Evolutionary conservation across 2,797 vertebrate genomes (phyloP), one percentile per base, ranked within the genome.

Genomic region (Gambusia yucatana): DNA sequence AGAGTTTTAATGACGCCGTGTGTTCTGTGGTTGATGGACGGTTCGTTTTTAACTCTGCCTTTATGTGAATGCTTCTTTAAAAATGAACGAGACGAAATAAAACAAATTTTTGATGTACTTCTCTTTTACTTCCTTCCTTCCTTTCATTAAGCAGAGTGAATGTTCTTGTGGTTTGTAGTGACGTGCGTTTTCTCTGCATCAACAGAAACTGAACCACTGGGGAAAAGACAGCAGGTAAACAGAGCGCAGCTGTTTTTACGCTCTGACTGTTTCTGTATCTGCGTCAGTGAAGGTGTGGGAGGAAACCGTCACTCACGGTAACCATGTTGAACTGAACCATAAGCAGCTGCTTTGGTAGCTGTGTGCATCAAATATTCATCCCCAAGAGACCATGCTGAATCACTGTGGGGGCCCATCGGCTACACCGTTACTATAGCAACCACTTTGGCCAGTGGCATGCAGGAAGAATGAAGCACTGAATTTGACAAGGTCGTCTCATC

Each of bases 401-500:
- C 52, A 43, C 83, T 22, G 0, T 22, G 79, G 70, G 70, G 79
- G 88, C 81, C 78, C 77, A 88, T 89, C 73, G 84, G 83, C 59
- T 70, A 86, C 90, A 88, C 3, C 7, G 48, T 91, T 73, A 77
- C 74, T 92, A 78, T 91, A 1, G 88, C 88, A 91, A 87, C 88
- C 85, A 52, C 79, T 91, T 90, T 82, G 87, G 88, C 89, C 90
- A 93, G 87, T 82, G 80, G 9, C 75, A 36, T 61, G 90, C 85
- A 91, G 57, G 71, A 72, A 82, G 65, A 76, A 82, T 84, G 84
- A 83, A 33, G 78, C 89, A 90, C 92, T 91, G 89, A 92, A 92
- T 92, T 88, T 92, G 92, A 92, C 89, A 88, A 80, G 50, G 70
- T 87, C 89, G 88, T 81, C 36, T 67, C 22, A 11, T 43, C 22